Evolutionary conservation across 2,797 vertebrate genomes (phyloP), one percentile per base, ranked within the genome.

Genomic region (Pampus argenteus): DNA sequence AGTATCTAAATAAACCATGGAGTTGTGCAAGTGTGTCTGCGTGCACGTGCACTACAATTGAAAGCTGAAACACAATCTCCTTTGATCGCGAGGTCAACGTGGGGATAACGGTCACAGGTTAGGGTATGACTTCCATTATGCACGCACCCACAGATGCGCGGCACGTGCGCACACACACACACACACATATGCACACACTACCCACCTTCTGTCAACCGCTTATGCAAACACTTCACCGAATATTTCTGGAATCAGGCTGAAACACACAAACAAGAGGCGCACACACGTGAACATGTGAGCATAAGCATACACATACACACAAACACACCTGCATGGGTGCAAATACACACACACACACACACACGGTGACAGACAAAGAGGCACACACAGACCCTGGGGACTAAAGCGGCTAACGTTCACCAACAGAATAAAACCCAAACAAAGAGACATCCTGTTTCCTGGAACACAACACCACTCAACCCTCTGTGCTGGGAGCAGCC

Each of bases 381-480:
- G 54, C 76, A 74, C 59, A 64, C 68, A 40, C 31, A 66, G 34
- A 81, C 82, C 76, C 83, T 25, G 55, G 83, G 75, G 86, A 87
- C 72, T 48, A 66, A 71, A 49, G 80, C 70, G 52, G 89, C 90
- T 81, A 90, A 91, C 78, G 51, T 77, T 88, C 83, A 81, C 83
- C 81, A 85, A 78, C 84, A 76, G 79, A 88, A 89, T 85, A 89
- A 85, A 90, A 90, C 88, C 78, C 89, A 92, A 93, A 94, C 91
- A 94, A 94, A 90, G 89, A 91, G 83, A 91, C 92, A 88, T 92
- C 90, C 91, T 91, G 91, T 86, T 91, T 91, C 88, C 91, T 88
- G 86, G 88, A 92, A 93, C 87, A 89, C 86, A 89, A 88, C 80
- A 90, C 84, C 76, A 80, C 86, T 88, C 83, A 74, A 78, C 78